Base-by-base conservation (phyloP, 2,888 invertebrate genomes). In the Adelognathus sp. region DNA sequence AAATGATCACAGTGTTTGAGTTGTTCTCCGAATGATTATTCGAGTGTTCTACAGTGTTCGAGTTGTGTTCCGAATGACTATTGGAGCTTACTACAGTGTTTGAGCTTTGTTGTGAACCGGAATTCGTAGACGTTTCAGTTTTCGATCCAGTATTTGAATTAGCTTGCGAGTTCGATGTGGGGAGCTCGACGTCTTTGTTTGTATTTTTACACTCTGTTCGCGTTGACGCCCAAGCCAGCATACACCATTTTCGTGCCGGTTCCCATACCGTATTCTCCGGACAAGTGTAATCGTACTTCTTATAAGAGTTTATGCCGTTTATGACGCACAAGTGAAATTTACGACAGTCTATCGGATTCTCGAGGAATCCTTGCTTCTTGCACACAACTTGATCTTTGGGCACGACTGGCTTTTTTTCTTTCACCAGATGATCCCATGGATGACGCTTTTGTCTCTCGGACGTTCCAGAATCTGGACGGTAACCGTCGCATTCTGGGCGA, bases 291-390 rank as follows among this genome's bases (percentile, higher is more conserved):
- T 67, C 54, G 46, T 69, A 69, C 56, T 73, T 67, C n/a, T 33
- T 72, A n/a, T 44, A 80, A 9, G 46, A 2, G 2, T 14, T 52
- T 5, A 11, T 4, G 0, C 76, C 79, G 9, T 71, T 9, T 7
- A 54, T 27, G 5, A 83, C 58, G 52, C 85, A 85, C 46, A 76
- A 67, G 41, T 83, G 81, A 36, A 81, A 85, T 18, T 71, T 83
- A 0, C 58, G 39, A 46, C 80, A 81, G 16, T 85, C 56, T 0
- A n/a, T 11, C 0, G 76, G 33, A 44, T 82, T 63, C 27, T 21
- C 64, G 3, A 76, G 41, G 33, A 80, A 83, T 9, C 82, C 83
- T 31, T 73, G 63, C 6, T 39, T 46, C 3, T 36, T 76, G 60
- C 83, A 83, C 3, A n/a, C 14, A 3, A 58, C 44, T 1, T n/a